phyloP scores from a whole-genome alignment of 2,888 invertebrate species.

The Branchipolynoe longqiensis region DNA sequence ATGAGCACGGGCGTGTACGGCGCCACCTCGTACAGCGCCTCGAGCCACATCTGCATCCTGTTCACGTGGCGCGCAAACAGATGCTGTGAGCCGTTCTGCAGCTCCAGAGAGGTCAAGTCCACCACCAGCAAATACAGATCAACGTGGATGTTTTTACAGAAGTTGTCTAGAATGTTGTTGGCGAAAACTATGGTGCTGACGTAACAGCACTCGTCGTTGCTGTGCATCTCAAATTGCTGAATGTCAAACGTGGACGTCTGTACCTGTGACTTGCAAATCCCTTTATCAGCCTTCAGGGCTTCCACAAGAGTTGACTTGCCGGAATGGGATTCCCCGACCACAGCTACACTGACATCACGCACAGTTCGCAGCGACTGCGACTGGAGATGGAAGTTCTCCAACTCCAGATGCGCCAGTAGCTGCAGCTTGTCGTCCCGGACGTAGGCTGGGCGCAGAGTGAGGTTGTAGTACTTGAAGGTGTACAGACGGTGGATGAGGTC shows the following conservation, averaged over 20 bases:
- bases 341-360: constrained; percentile 68
- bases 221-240: constrained; percentile 70
- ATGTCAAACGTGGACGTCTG: constrained; percentile 67
- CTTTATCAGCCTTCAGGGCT: constrained; percentile 69
- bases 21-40: constrained; percentile 69
- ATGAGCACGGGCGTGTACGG: constrained; percentile 70
- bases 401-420: constrained; percentile 68
- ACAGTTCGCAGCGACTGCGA: constrained; percentile 60
- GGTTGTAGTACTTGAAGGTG: constrained; percentile 69
- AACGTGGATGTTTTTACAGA: constrained; percentile 66
- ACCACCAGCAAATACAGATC: constrained; percentile 69
- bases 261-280: constrained; percentile 66
- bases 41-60: constrained; percentile 71
- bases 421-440: constrained; percentile 65
- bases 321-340: constrained; percentile 70
- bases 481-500: constrained; percentile 67
- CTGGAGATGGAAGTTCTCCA: constrained; percentile 67
- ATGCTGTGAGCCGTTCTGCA: constrained; percentile 71
- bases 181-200: constrained; percentile 69
- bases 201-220: constrained; percentile 65
- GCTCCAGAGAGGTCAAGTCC: constrained; percentile 69
- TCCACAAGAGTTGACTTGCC: constrained; percentile 70
- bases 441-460: constrained; percentile 67
- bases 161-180: constrained; percentile 69
- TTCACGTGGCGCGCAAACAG: constrained; percentile 70